phyloP scores from a whole-genome alignment of 2,888 invertebrate species.

The Cryptophagus acutangulus region DNA sequence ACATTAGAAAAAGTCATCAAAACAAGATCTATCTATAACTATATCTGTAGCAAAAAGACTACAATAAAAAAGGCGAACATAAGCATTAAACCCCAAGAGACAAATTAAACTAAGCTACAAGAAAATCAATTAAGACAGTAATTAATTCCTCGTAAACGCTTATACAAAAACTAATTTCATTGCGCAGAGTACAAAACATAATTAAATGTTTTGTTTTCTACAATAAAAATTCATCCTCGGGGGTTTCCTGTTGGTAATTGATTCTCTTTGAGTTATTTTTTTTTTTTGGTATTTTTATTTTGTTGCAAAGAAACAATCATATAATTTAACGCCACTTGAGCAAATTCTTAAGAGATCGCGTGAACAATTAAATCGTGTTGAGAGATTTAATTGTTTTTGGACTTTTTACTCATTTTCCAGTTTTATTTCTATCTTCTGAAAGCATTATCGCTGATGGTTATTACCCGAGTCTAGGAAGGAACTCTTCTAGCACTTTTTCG shows the following conservation, averaged over 20 bases:
- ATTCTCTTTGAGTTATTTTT: constrained; percentile 24
- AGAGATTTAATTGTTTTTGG: constrained; percentile 17
- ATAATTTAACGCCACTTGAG: constrained; percentile 36
- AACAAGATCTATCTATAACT: too few species aligned
- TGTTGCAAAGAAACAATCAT: constrained; percentile 34
- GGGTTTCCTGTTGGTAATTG: constrained; percentile 39
- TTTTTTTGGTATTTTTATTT: constrained; percentile 9
- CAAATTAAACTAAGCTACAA: constrained; percentile 41
- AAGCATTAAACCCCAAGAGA: constrained; percentile 36
- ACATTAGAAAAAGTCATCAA: too few species aligned
- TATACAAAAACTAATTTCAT: constrained; percentile 44
- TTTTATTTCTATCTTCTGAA: too few species aligned
- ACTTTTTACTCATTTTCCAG: constrained; percentile 2
- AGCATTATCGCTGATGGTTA: too few species aligned
- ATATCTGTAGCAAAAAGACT: neutral
- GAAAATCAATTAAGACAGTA: constrained; percentile 45
- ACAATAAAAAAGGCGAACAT: constrained; percentile 26
- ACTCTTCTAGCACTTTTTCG: too few species aligned
- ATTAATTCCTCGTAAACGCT: constrained; percentile 45
- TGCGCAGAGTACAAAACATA: constrained; percentile 44
- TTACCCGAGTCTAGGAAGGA: neutral
- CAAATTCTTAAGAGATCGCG: constrained; percentile 20
- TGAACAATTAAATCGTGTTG: constrained; percentile 18
- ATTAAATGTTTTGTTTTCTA: constrained; percentile 44
- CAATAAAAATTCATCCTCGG: constrained; percentile 39